Evolutionary conservation across 2,113 vertebrate genomes (phyloP).

Genomic region (Perccottus glenii): DNA sequence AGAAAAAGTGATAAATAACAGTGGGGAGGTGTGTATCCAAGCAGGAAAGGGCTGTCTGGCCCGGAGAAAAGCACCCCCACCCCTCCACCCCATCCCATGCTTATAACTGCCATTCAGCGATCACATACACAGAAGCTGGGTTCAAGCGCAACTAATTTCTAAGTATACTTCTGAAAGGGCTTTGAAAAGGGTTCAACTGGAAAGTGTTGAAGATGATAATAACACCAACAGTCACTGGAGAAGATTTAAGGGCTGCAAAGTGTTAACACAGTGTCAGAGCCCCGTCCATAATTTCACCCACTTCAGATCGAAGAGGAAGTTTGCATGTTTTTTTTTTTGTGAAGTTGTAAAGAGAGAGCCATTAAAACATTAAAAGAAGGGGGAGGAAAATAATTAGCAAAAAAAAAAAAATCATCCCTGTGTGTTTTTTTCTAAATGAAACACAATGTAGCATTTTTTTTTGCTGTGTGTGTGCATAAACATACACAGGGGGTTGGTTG

Average conservation of each 20-base stretch:
- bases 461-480: slow-evolving; percentile 13
- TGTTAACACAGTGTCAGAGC: slow-evolving; percentile 48
- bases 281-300: slow-evolving; percentile 68
- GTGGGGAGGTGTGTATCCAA: slow-evolving; percentile 44
- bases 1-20: slow-evolving; percentile 68
- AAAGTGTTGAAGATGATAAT: slow-evolving; percentile 65
- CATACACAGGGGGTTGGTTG: slow-evolving; percentile 38
- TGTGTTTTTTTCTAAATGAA: slow-evolving; percentile 74
- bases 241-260: slow-evolving; percentile 55
- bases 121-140: slow-evolving; percentile 54
- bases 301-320: slow-evolving; percentile 40
- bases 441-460: slow-evolving; percentile 58
- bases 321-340: slow-evolving; percentile 41
- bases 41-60: slow-evolving; percentile 30
- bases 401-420: slow-evolving; percentile 77
- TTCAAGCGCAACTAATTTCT: slow-evolving; percentile 79
- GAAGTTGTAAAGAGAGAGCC: slow-evolving; percentile 40
- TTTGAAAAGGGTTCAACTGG: slow-evolving; percentile 56
- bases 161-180: slow-evolving; percentile 74
- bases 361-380: slow-evolving; percentile 57
- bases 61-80: slow-evolving; percentile 69
- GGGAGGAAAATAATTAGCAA: slow-evolving; percentile 72
- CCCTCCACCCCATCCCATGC: slow-evolving; percentile 51
- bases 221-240: slow-evolving; percentile 40
- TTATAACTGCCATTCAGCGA: slow-evolving; percentile 71